Base-by-base conservation (phyloP, 2,888 invertebrate genomes). In the Hoplodrina ambigua region DNA sequence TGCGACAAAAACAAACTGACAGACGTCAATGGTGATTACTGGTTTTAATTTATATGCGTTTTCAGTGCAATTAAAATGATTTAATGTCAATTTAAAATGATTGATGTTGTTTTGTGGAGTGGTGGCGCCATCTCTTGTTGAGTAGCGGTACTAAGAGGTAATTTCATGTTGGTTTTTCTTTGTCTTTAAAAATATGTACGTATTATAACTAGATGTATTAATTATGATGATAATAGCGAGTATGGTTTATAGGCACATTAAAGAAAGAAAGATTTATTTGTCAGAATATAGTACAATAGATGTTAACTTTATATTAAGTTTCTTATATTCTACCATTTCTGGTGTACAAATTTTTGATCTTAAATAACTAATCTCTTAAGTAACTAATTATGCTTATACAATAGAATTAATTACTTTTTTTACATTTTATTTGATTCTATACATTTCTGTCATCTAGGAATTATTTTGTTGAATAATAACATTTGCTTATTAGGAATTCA, bases 51-150 rank as follows among this genome's bases (percentile, higher is more conserved):
- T 81, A 69, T 81, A 84, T 83, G 88, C 87, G 83, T 89, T 90
- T 83, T 88, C 50, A 83, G 84, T 72, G 84, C 86, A 91, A 93
- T 93, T 92, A 92, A 88, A 88, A 86, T 86, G 81, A 85, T 87
- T 89, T 90, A 69, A 73, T 75, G 81, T 44, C 76, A 69, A 73
- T 80, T 81, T 75, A 58, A 52, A 60, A 66, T 54, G 13, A 19
- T 60, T 3, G 50, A 66, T 69, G 33, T 54, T 2, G 13, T n/a
- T 57, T 20, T 30, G 68, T 19, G 56, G 15, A 71, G 84, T 11
- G 0, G 64, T 84, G 60, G 73, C 92, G 94, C 92, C 94, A 94
- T 94, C 95, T 94, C 4, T 87, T 81, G 80, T 10, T 20, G 91
- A 93, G 92, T 94, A 92, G 95, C 85, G n/a, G 49, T 61, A 86